phyloP scores from a whole-genome alignment of 92 coral and sea anemone genomes.

The Phymanthus crucifer region DNA sequence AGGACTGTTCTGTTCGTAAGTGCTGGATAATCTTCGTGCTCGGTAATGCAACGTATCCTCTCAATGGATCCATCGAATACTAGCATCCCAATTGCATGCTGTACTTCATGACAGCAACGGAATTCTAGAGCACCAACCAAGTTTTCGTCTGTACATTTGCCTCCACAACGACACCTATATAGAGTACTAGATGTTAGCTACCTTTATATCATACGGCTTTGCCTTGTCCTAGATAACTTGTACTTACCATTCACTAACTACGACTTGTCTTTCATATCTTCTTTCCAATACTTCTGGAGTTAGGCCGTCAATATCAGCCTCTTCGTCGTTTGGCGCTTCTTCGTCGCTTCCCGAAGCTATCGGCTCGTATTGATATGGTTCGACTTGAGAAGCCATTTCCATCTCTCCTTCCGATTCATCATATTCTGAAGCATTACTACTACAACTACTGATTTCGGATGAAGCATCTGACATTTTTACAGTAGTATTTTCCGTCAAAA shows the following conservation, averaged over 20 bases:
- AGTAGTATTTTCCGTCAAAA: neutral
- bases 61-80: conserved; percentile 59
- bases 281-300: conserved; percentile 7
- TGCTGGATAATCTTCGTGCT: conserved; percentile 49
- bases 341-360: neutral
- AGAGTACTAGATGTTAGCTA: neutral
- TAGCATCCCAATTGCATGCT: conserved; percentile 36
- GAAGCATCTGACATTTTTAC: neutral
- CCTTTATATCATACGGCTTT: no score
- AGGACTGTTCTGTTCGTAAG: conserved; percentile 38
- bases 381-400: neutral
- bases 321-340: conserved; percentile 9
- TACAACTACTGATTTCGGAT: neutral
- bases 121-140: conserved; percentile 47
- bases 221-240: neutral
- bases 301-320: conserved; percentile 32
- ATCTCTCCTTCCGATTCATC: neutral
- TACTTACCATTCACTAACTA: conserved; percentile 18
- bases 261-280: conserved; percentile 2
- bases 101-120: conserved; percentile 54
- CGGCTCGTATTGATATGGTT: neutral
- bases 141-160: conserved; percentile 14
- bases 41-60: conserved; percentile 42
- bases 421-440: neutral
- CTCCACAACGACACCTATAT: conserved; percentile 48